Conservation (phyloP, 2,797 vertebrate species). For the Cirrhinus molitorella region DNA sequence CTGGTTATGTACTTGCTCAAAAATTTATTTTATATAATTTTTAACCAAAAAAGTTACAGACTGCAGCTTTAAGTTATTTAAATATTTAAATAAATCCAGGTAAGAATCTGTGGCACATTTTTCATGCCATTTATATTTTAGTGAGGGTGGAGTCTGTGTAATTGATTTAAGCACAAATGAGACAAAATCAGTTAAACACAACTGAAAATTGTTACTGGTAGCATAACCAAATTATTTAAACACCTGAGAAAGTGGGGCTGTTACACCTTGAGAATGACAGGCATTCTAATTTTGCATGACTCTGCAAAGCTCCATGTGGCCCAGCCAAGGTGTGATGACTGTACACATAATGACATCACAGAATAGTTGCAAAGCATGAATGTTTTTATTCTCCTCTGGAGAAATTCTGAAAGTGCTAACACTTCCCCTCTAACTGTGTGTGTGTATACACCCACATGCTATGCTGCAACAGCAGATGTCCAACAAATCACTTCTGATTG, state of each 20-base stretch:
- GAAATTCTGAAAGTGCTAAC: background rate
- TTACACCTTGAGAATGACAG: background rate
- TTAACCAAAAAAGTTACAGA: too few relatives aligned
- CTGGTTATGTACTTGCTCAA: too few relatives aligned
- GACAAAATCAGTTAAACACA: background rate
- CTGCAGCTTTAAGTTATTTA: too few relatives aligned
- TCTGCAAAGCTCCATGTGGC: background rate
- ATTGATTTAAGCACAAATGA: background rate
- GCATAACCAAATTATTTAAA: background rate
- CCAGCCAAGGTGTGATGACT: background rate
- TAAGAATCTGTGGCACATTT: background rate
- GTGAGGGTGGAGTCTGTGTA: too few relatives aligned
- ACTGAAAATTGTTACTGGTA: background rate
- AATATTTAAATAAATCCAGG: too few relatives aligned
- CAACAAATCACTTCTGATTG: slow-evolving; percentile 45
- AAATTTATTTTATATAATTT: too few relatives aligned
- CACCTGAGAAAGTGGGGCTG: background rate
- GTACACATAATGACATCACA: slow-evolving; percentile 8
- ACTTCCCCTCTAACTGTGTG: background rate
- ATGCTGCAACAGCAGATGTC: slow-evolving; percentile 44
- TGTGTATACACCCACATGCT: background rate
- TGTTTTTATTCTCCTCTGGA: background rate
- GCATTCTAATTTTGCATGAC: background rate
- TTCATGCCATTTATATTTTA: background rate
- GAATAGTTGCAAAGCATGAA: background rate